phyloP scores from a whole-genome alignment of 2,888 invertebrate species.

The Graphium colonna region DNA sequence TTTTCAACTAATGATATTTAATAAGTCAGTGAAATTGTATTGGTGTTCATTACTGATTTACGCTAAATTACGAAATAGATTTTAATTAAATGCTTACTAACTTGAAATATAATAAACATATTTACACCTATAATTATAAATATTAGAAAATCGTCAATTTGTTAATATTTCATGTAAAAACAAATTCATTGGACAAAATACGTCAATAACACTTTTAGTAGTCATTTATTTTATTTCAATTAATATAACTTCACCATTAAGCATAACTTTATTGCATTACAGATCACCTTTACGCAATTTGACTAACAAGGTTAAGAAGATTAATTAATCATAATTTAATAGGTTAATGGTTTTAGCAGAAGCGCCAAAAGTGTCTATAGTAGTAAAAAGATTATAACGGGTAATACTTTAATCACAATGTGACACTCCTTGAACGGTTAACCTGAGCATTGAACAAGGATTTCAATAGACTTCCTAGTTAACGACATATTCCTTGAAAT shows the following conservation, averaged over 20 bases:
- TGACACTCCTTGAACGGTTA: neutral
- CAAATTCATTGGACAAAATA: no score
- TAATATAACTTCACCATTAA: conserved; percentile 22
- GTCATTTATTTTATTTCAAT: no score
- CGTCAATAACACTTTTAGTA: no score
- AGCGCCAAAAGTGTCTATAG: conserved; percentile 7
- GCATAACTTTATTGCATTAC: conserved; percentile 14
- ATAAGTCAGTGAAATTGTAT: no score
- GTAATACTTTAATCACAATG: neutral
- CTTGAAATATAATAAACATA: no score
- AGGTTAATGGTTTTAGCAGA: conserved; percentile 10
- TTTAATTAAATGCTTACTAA: no score
- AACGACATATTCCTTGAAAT: conserved; percentile 28
- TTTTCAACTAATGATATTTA: no score
- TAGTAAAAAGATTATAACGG: conserved; percentile 15
- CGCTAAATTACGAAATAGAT: no score
- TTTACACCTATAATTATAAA: no score
- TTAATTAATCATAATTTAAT: conserved; percentile 1
- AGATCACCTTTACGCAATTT: conserved; percentile 3
- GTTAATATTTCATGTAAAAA: no score
- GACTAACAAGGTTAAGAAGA: conserved; percentile 13
- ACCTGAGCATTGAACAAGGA: neutral
- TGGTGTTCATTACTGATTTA: no score
- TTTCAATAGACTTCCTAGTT: conserved; percentile 9
- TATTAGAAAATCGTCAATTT: no score